phyloP scores from a whole-genome alignment of 2,797 vertebrate species.

The Chromobotia macracanthus region DNA sequence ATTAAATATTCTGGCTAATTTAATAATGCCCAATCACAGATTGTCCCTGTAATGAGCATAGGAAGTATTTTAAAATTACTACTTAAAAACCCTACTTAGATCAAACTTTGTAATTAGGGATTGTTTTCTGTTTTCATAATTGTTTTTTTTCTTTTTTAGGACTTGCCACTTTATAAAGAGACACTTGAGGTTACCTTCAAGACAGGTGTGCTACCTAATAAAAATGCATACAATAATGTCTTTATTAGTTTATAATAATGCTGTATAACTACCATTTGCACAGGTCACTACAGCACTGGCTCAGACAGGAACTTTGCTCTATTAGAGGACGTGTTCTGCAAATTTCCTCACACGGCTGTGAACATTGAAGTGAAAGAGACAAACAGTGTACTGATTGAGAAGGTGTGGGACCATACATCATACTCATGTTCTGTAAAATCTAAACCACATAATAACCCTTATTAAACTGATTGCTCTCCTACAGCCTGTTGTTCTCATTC shows the following conservation, averaged over 20 bases:
- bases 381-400: constrained; percentile 77
- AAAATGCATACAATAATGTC: background rate
- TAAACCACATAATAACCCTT: background rate
- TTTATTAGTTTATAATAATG: background rate
- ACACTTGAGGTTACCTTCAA: constrained; percentile 84
- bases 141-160: constrained; percentile 69
- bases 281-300: constrained; percentile 80
- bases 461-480: background rate
- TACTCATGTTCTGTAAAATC: background rate
- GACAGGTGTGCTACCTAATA: constrained; percentile 69
- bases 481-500: background rate
- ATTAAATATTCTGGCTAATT: background rate
- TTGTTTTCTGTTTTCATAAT: background rate
- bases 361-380: constrained; percentile 85
- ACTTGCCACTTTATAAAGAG: constrained; percentile 84
- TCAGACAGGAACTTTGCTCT: constrained; percentile 80
- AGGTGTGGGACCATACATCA: constrained; percentile 67
- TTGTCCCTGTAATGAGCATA: too few relatives aligned
- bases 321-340: constrained; percentile 84
- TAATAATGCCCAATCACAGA: background rate
- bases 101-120: constrained; percentile 6
- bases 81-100: too few relatives aligned
- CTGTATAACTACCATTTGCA: background rate
- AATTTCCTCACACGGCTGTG: constrained; percentile 77
- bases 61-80: too few relatives aligned